Base-by-base conservation (phyloP, 2,113 vertebrate species). In the Ramphastos sulfuratus region DNA sequence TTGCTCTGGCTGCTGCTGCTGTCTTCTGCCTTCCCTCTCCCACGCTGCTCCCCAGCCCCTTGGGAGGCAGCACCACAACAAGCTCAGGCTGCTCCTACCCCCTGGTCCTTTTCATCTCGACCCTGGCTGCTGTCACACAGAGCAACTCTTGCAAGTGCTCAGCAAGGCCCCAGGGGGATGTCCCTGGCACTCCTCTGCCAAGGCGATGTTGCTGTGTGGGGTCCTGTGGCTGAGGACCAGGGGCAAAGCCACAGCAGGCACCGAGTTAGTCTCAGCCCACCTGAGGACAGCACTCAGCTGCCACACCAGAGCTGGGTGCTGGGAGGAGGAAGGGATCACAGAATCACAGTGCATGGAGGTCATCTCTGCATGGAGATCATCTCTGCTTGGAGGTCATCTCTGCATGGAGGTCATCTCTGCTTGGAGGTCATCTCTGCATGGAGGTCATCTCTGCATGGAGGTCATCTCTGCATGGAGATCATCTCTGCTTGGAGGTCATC, bases 1-100 rank as follows among this genome's bases (percentile, higher is more conserved):
- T 97, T 95, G 77, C 92, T 93, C 66, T 61, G 93, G 59, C 42
- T 42, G 50, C 56, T 80, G 90, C 86, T 63, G 64, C 69, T 13
- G 58, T 79, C 82, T 91, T 91, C 25, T 87, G 74, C 82, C 89
- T 84, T 63, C 82, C 56, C 60, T 83, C 85, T 90, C 69, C 77
- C 88, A 77, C 13, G 1, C 70, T 0, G 4, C 50, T 86, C 50
- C 80, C 87, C 72, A 31, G 3, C 12, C 84, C 65, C 54, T 88
- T 7, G 87, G 88, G 93, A 82, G 30, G 85, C 42, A 87, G 6
- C 74, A 58, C 37, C 1, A 1, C 64, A 27, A 18, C 24, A 74
- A 66, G 69, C 59, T 73, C 67, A 10, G 23, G 31, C 30, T 37
- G 77, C 72, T 82, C 70, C 70, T 50, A 42, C 33, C 61, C 67